Evolutionary conservation across 1,140 invertebrate species (phyloP), one percentile per base, ranked within the genome.

Genomic region (Drosophila miranda): DNA sequence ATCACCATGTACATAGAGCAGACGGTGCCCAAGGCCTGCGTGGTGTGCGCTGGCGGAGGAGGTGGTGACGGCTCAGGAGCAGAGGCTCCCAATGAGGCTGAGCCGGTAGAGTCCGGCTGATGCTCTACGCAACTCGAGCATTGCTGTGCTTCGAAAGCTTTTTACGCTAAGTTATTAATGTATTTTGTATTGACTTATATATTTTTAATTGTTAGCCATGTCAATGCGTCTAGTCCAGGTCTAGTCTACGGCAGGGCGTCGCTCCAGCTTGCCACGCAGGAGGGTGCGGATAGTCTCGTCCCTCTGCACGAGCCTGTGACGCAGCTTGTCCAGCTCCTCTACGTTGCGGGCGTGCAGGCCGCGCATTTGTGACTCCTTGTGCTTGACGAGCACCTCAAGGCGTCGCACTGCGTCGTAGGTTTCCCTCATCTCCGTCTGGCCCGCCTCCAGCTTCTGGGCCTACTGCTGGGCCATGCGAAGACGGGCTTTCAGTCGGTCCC

Each of bases 1-100:
- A 92, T 96, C 43, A 87, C 62, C 45, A 87, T 87, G 82, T 87
- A 87, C 48, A 87, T 87, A 57, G 82, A 87, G 75, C 82, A 87
- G 51, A 82, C 82, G 41, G 82, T 87, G 67, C 82, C 83, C 16
- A 87, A 87, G 63, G 78, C 78, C 9, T 87, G 78, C 30, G 78
- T 68, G 16, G 75, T 87, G 7, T 82, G 82, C 19, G 82, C 82
- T 6, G 66, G 75, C 34, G 53, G 75, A 6, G 45, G 42, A 2
- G 45, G 45, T 8, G 50, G 43, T 34, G 46, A 13, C 3, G 66
- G 48, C 8, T 26, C 23, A 26, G 23, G 23, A 26, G 62, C 30
- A 6, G 38, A 55, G n/a, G 21, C 50, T 21, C 44, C 61, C 42
- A 61, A 57, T 41, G 53, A 46, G 52, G 23, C 56, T 61, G 75